Conservation (phyloP, 23 tunicate genomes). For the Phallusia fumigata region DNA sequence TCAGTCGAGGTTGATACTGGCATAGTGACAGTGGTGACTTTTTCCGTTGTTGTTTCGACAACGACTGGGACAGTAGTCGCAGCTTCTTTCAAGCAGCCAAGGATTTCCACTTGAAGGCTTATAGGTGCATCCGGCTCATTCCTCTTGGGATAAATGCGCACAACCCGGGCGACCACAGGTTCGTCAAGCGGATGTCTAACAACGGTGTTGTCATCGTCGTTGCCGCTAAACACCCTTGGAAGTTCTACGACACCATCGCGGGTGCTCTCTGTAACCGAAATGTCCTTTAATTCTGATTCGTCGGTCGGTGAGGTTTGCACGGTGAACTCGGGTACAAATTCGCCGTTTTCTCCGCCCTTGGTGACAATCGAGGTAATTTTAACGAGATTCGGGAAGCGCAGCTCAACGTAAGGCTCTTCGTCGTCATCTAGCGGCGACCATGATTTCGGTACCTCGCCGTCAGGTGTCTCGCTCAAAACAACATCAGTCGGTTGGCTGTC, state of each 20-base stretch:
- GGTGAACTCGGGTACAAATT: slow-evolving; percentile 42
- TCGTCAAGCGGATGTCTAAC: slow-evolving; percentile 39
- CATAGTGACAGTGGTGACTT: background rate
- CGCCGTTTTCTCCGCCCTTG: slow-evolving; percentile 39
- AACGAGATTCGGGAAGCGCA: slow-evolving; percentile 36
- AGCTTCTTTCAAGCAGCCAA: slow-evolving; percentile 51
- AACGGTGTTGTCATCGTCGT: slow-evolving; percentile 35
- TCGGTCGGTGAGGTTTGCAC: slow-evolving; percentile 30
- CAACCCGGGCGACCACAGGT: slow-evolving; percentile 33
- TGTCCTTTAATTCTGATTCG: slow-evolving; percentile 15
- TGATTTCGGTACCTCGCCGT: slow-evolving; percentile 16
- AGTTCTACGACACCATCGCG: slow-evolving; percentile 16
- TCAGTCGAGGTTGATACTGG: background rate
- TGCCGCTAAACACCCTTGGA: slow-evolving; percentile 41
- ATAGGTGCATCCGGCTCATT: slow-evolving; percentile 18
- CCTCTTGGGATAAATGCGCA: slow-evolving; percentile 43
- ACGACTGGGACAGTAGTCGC: slow-evolving; percentile 49
- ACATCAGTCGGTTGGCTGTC: slow-evolving; percentile 35
- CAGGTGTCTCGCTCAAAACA: slow-evolving; percentile 11
- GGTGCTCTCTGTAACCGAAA: slow-evolving; percentile 24
- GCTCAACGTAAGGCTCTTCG: slow-evolving; percentile 54
- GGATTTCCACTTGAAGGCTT: slow-evolving; percentile 44
- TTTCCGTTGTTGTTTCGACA: slow-evolving; percentile 55
- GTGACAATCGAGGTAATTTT: slow-evolving; percentile 61
- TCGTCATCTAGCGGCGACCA: slow-evolving; percentile 69